Conservation (phyloP, 2,797 vertebrate genomes). For the Muscicapa striata region DNA sequence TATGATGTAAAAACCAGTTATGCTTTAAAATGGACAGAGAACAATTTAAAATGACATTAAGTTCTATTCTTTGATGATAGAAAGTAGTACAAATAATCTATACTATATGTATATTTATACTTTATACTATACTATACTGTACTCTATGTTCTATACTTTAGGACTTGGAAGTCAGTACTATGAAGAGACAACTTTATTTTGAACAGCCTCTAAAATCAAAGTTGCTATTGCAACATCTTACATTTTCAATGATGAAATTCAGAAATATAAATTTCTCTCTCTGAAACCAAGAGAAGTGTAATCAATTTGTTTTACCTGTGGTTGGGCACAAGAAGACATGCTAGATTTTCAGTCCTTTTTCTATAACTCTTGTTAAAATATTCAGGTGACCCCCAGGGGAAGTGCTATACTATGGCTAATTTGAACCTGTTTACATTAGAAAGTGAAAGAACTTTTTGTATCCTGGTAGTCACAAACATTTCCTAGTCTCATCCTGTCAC, state of each 20-base stretch:
- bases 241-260: conserved; percentile 40
- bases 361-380: conserved; percentile 64
- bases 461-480: conserved; percentile 60
- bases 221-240: neutral
- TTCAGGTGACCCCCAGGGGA: conserved; percentile 49
- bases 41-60: neutral
- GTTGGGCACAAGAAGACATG: conserved; percentile 35
- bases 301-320: conserved; percentile 63
- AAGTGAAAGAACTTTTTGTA: conserved; percentile 67
- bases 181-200: conserved; percentile 42
- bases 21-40: neutral
- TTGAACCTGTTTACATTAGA: conserved; percentile 69
- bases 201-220: neutral
- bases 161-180: conserved; percentile 2
- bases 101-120: too few species aligned
- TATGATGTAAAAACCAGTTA: conserved; percentile 3
- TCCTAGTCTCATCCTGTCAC: conserved; percentile 30
- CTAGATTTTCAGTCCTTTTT: conserved; percentile 55
- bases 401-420: conserved; percentile 38
- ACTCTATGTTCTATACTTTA: neutral
- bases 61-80: neutral
- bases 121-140: too few species aligned
- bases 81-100: conserved; percentile 18
- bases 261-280: conserved; percentile 57
- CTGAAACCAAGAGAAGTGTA: conserved; percentile 62